Evolutionary conservation across 2,797 vertebrate genomes (phyloP).

Genomic region (Pseudotriccus pelzelni): DNA sequence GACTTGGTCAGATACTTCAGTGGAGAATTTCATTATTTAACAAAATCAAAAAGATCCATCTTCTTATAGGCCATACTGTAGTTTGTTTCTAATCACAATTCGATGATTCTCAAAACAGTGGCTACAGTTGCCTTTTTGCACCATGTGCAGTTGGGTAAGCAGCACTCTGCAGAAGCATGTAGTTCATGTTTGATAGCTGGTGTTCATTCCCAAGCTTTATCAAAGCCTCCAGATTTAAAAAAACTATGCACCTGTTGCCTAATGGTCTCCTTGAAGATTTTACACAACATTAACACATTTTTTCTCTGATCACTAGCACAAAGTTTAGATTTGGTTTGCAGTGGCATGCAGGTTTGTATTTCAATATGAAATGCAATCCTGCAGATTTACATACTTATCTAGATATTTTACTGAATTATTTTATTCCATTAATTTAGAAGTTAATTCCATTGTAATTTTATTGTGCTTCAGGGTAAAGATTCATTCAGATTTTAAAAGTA

Average conservation of each 20-base stretch:
- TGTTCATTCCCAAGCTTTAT: not conserved
- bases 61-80: not conserved
- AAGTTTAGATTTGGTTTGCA: not conserved
- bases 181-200: not conserved
- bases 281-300: not conserved
- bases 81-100: not conserved
- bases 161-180: not conserved
- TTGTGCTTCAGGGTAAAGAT: not conserved
- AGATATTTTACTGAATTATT: not conserved
- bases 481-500: not conserved
- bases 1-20: not conserved
- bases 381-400: not conserved
- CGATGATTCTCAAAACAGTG: not conserved
- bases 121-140: not conserved
- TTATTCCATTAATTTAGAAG: not conserved
- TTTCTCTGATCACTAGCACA: not conserved
- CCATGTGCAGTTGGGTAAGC: not conserved
- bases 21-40: not conserved
- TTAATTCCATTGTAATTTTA: not conserved
- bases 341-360: not conserved
- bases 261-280: not conserved
- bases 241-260: not conserved
- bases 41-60: conserved; percentile 7
- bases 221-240: not conserved
- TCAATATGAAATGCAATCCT: not conserved